Evolutionary conservation across 2,888 invertebrate species (phyloP), one percentile per base, ranked within the genome.

Genomic region (Tortricodes alternella): DNA sequence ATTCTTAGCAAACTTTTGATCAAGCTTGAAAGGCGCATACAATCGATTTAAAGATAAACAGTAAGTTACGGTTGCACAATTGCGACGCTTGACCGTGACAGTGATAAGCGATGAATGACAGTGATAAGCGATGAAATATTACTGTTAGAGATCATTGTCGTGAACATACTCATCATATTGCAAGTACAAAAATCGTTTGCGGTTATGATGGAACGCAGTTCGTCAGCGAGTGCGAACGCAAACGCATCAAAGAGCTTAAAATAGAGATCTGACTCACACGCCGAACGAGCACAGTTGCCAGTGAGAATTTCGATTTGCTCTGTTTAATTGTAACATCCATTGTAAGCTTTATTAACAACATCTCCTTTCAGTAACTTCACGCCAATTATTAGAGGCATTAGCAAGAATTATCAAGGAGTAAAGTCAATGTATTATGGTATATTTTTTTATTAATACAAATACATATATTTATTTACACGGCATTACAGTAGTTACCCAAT

Each of bases 181-280:
- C 44, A 43, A 41, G 41, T 32, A 19, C 21, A 34, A 32, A 21
- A 46, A 32, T 49, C 15, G 13, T 23, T 27, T 41, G 41, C 43
- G 35, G 37, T 44, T 49, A 48, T 24, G 29, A 11, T 39, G 58
- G 43, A 55, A 58, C 59, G 57, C 29, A 56, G 52, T 56, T 39
- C 55, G 53, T 11, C 11, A n/a, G 44, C 24, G 29, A 27, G 11
- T 24, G 27, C 16, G 56, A 43, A 23, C 60, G 43, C 53, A 21
- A 19, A 52, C 67, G 73, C 78, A 78, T 77, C 78, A 74, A 77
- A 71, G 66, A 66, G 67, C 75, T 77, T 61, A 71, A 82, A 86
- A 87, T 88, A 88, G 73, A 70, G 59, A 23, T 59, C 72, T 88
- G 89, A 89, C 71, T 87, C 86, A 87, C 60, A 62, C 66, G 50